Percentiles rank a stretch among this genome's conserved stretches.
Conservation (phyloP, 2,113 vertebrate species). For the Tachysurus fulvidraco region DNA sequence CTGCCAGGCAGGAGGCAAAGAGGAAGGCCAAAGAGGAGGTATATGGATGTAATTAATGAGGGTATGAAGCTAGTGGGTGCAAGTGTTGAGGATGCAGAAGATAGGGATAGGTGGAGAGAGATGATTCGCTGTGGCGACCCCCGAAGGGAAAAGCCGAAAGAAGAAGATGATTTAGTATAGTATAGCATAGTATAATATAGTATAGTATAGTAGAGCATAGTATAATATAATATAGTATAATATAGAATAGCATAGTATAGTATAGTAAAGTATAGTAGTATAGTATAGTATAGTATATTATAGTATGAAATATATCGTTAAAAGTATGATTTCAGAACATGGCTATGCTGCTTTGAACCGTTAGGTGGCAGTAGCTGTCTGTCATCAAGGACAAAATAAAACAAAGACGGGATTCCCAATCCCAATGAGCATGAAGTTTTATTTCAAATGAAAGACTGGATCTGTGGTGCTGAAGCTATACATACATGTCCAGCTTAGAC, state of each 20-base stretch:
- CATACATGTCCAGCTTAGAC: slow-evolving; percentile 61
- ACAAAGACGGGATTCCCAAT: not conserved
- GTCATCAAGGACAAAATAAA: not conserved
- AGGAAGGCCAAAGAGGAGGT: too few species aligned
- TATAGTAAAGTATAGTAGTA: not conserved
- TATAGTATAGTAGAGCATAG: not conserved
- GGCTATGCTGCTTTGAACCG: not conserved
- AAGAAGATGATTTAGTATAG: too few species aligned
- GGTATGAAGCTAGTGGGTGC: too few species aligned
- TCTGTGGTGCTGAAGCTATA: slow-evolving; percentile 46
- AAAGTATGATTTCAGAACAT: not conserved
- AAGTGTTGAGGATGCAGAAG: too few species aligned
- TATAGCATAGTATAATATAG: not conserved
- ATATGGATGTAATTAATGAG: too few species aligned
- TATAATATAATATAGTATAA: not conserved
- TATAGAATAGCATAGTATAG: too few species aligned
- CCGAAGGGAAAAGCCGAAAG: too few species aligned
- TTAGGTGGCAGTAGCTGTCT: slow-evolving; percentile 12
- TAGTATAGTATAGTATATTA: not conserved
- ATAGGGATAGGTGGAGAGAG: too few species aligned
- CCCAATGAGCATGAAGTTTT: slow-evolving; percentile 30
- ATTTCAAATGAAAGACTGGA: slow-evolving; percentile 55
- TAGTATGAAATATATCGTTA: not conserved
- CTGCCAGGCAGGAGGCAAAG: too few species aligned
- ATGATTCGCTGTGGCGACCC: too few species aligned